Percentiles rank a stretch among this genome's conserved stretches.
phyloP scores from a whole-genome alignment of 2,888 invertebrate species.

The Spodoptera picta region DNA sequence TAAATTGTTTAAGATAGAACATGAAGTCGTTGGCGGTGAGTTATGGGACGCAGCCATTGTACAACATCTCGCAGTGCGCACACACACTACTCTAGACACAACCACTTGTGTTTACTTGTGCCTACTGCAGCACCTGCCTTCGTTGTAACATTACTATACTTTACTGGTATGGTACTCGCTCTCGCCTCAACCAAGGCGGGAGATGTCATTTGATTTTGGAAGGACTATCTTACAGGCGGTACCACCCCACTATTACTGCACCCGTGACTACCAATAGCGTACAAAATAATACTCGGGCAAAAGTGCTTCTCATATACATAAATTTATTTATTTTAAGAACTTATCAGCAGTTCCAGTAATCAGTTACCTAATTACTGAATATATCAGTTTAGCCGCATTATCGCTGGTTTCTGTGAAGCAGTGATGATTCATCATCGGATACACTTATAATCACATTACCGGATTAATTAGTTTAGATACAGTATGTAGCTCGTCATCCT shows the following conservation, averaged over 20 bases:
- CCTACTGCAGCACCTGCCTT: neutral
- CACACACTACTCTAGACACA: neutral
- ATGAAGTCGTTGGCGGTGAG: constrained; percentile 62
- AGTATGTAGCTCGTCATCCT: neutral
- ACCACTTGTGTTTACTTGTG: no score
- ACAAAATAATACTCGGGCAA: no score
- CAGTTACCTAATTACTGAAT: neutral
- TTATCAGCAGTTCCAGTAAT: neutral
- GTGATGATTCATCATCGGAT: constrained; percentile 13
- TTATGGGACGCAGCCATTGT: constrained; percentile 56
- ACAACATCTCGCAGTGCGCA: constrained; percentile 18
- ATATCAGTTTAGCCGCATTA: neutral
- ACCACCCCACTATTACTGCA: no score
- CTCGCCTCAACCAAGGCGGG: no score
- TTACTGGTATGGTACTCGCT: no score
- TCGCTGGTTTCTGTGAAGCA: neutral
- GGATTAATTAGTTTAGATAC: no score
- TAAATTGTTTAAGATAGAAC: constrained; percentile 73
- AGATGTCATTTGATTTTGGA: no score
- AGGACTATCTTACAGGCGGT: no score
- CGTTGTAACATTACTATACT: neutral
- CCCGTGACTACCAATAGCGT: no score
- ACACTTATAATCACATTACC: neutral
- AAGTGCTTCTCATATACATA: neutral
- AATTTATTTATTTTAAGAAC: neutral